phyloP scores from a whole-genome alignment of 2,113 vertebrate species.

The Natator depressus region DNA sequence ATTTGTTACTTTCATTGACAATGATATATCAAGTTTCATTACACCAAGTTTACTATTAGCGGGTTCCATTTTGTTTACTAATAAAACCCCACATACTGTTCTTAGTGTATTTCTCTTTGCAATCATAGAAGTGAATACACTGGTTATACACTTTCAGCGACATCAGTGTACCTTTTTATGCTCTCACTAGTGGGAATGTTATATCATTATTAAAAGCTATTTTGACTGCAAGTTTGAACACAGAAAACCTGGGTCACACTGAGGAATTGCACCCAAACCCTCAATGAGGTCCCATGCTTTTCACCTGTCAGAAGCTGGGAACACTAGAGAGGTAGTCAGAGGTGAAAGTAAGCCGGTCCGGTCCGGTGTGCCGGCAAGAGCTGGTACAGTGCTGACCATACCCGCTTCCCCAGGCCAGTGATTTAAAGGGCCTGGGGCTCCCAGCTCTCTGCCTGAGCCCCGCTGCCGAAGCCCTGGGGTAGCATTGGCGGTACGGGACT shows the following conservation, averaged over 20 bases:
- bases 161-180: neutral
- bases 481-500: too few species aligned
- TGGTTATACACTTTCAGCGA: neutral
- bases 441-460: too few species aligned
- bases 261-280: neutral
- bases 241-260: neutral
- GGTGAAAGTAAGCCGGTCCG: too few species aligned
- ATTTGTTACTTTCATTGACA: neutral
- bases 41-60: neutral
- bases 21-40: neutral
- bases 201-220: neutral
- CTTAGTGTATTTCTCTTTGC: neutral
- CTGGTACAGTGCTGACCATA: too few species aligned
- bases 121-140: neutral
- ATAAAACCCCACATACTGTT: neutral
- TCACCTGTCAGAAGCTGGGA: neutral
- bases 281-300: neutral
- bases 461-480: too few species aligned
- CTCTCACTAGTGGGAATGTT: neutral
- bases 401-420: too few species aligned
- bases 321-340: neutral
- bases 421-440: too few species aligned
- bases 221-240: neutral
- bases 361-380: too few species aligned
- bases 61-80: neutral